A percentile compares a stretch with the other conserved stretches of the same genome.
These are phyloP conservation scores for Monochamus saltuarius DNA, from an alignment of 1,140 invertebrate genomes.

Conservation along the genomic window DNA sequence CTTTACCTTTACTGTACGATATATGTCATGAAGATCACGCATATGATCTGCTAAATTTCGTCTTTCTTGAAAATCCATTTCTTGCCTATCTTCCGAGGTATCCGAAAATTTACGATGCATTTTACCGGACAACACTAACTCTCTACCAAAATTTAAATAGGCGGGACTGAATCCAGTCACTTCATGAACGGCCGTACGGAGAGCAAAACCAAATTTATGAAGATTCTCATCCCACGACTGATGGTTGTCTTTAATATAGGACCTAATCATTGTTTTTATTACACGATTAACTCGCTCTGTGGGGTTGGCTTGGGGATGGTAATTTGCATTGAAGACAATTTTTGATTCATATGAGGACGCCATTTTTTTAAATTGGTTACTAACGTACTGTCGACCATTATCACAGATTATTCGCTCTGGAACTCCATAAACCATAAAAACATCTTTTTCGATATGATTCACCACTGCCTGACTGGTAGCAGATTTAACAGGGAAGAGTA, in stretches of 20 bases:
- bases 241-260: conserved; percentile 47
- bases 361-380: no score
- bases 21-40: no score
- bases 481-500: no score
- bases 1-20: no score
- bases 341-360: not conserved
- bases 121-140: not conserved
- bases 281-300: conserved; percentile 44
- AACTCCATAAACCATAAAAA: no score
- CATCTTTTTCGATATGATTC: no score
- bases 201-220: conserved; percentile 22
- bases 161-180: conserved; percentile 2
- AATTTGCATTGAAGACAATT: conserved; percentile 9
- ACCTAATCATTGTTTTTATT: conserved; percentile 44
- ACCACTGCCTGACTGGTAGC: no score
- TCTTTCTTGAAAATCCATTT: no score
- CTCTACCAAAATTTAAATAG: conserved; percentile 16
- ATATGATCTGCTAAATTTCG: no score
- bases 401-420: no score
- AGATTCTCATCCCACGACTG: conserved; percentile 44
- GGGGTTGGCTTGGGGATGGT: conserved; percentile 27
- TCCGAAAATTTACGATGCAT: not conserved
- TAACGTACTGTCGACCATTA: no score
- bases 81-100: no score
- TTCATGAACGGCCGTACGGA: conserved; percentile 3